Base-by-base conservation (phyloP, 2,113 vertebrate genomes). In the Numida meleagris region DNA sequence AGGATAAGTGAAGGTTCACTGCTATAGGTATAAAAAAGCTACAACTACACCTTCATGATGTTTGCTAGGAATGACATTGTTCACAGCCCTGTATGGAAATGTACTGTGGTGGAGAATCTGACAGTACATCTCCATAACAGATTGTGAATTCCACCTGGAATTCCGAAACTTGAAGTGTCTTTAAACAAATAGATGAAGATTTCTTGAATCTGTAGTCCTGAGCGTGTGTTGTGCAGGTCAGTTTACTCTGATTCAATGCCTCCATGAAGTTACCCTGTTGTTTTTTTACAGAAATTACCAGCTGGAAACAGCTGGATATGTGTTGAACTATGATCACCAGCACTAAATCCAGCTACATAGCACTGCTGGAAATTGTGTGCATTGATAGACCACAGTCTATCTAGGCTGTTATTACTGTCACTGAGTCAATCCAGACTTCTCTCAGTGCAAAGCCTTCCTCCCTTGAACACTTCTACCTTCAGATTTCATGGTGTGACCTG, bases 371-470 rank as follows among this genome's bases (percentile, higher is more conserved):
- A 81, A 12, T 16, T 6, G 46, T 50, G 46, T 7, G 20, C 8
- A 2, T 43, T 7, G 16, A 23, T 4, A 73, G n/a, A 31, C 4
- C 0, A 0, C 13, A 66, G 84, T 65, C 4, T 14, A 72, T 43
- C 23, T n/a, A 57, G 73, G 23, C 38, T 85, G 7, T 45, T 55
- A 55, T 6, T 82, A 68, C 63, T 80, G 84, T 55, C 55, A 21
- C 23, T 25, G 78, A 67, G 51, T 72, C 82, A 63, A 72, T 9
- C 42, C 57, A 83, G 57, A 29, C 46, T 77, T 67, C 16, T 51
- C 55, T 43, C 68, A 53, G 15, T 34, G 81, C 14, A 12, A 68
- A 67, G 43, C 91, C 65, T 67, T 83, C 76, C 38, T 61, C 18
- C 40, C n/a, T n/a, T 14, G 31, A 83, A 14, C 48, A 17, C 24